These are phyloP conservation scores for Ictidomys tridecemlineatus DNA, from an alignment of 2,113 vertebrate genomes.

Conservation along the genomic window DNA sequence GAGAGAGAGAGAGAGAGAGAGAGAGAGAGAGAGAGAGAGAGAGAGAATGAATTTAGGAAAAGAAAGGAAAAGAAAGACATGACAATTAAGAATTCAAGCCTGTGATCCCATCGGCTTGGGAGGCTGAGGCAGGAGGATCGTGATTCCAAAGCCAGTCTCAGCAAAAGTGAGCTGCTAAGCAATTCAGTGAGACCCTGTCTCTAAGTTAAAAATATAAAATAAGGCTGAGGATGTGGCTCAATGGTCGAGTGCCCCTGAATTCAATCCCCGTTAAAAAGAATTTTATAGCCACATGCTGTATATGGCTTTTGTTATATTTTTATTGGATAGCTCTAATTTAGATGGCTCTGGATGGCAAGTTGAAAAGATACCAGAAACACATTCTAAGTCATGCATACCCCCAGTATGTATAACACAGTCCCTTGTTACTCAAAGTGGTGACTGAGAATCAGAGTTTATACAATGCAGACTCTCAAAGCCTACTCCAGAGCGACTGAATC, in stretches of 20 bases:
- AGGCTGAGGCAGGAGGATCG: no score
- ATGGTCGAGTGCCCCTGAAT: no score
- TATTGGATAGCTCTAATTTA: not conserved
- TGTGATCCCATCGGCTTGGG: no score
- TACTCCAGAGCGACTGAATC: not conserved
- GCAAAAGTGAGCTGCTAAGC: no score
- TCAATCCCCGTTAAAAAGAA: not conserved
- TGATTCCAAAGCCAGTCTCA: no score
- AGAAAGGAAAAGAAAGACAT: not conserved
- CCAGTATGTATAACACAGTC: not conserved
- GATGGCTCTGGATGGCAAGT: not conserved
- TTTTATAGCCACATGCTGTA: not conserved
- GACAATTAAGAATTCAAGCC: not conserved
- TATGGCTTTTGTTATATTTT: not conserved
- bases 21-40: no score
- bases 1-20: no score
- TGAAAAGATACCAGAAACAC: slow-evolving; percentile 16
- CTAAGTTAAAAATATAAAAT: no score
- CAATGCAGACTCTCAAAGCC: not conserved
- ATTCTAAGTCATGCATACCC: not conserved
- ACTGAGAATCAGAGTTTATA: not conserved
- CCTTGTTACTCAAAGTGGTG: not conserved
- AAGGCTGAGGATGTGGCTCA: no score
- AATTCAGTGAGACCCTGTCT: no score
- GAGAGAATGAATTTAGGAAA: not conserved